These are phyloP conservation scores for Sitodiplosis mosellana DNA, from an alignment of 1,140 invertebrate species.

Conservation along the genomic window DNA sequence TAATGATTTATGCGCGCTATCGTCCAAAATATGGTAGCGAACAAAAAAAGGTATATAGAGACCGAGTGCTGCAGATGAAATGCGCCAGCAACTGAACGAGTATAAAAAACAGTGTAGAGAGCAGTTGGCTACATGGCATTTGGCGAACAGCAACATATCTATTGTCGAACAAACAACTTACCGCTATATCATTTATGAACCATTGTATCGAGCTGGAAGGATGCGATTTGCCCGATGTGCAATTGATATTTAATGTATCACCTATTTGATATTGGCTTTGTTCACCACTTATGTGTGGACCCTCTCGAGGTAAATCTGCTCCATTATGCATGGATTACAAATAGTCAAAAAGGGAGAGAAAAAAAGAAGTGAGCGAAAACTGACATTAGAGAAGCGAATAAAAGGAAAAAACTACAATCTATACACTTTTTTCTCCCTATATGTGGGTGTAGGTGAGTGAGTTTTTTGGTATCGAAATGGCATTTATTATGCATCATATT, in stretches of 20 bases:
- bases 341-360: background rate
- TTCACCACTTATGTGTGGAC: slow-evolving; percentile 59
- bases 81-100: too few species aligned
- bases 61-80: too few species aligned
- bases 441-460: too few species aligned
- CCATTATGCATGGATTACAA: background rate
- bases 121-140: too few species aligned
- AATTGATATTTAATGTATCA: slow-evolving; percentile 63
- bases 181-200: slow-evolving; percentile 66
- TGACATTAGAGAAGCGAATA: background rate
- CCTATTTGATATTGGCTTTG: slow-evolving; percentile 59
- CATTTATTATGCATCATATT: too few species aligned
- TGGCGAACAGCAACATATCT: too few species aligned
- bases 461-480: too few species aligned
- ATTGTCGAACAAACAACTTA: slow-evolving; percentile 25
- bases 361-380: background rate
- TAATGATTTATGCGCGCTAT: too few species aligned
- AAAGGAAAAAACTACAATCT: background rate
- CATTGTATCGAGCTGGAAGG: slow-evolving; percentile 56
- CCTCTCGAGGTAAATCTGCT: slow-evolving; percentile 53
- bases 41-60: too few species aligned
- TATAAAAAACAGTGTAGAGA: too few species aligned
- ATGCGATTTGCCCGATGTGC: slow-evolving; percentile 62
- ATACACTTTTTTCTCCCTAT: too few species aligned
- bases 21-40: too few species aligned